Base-by-base conservation (phyloP, 2,797 vertebrate genomes). In the Yasuhikotakia modesta region DNA sequence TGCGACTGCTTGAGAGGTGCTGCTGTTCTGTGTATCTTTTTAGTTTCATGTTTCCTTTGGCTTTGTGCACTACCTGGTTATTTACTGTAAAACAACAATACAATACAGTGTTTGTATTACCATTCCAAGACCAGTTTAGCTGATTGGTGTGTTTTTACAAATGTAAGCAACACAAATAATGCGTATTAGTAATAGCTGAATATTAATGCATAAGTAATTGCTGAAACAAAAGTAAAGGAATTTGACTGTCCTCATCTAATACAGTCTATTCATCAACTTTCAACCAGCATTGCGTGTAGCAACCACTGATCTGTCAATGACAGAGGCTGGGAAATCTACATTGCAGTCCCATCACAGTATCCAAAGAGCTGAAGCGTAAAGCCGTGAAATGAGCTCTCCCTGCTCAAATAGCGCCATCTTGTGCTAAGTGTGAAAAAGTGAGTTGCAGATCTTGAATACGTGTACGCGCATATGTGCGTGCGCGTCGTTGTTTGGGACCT, bases 381-480 rank as follows among this genome's bases (percentile, higher is more conserved):
- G 19, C 32, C 10, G 32, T 30, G 45, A 73, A 78, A 52, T 43
- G 32, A 79, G 74, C 69, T 17, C 75, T 76, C 22, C 14, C 76
- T 79, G 79, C 72, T 79, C 71, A 85, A 86, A 86, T 43, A 85
- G 82, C 81, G 14, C 85, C 85, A 85, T 84, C 85, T 84, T 80
- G 82, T 84, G 85, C 79, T 81, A 53, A 55, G 61, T 68, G 24
- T 61, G 6, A 13, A 22, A 22, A 81, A 58, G 21, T 24, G 53
- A 55, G 63, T 17, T 7, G 4, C 2, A 27, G 10, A 30, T n/a
- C 8, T 39, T 39, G 35, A 39, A 39, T 32, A 22, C 5, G 46
- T 35, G 24, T 32, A 57, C 7, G 72, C 19, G 39, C 55, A 53
- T 27, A 27, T 27, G 27, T 27, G 27, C 27, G 27, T 27, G 27